Percentiles rank a stretch among this genome's conserved stretches.
These are phyloP conservation scores for Anas capensis DNA, from an alignment of 2,797 vertebrate genomes.

Conservation along the genomic window DNA sequence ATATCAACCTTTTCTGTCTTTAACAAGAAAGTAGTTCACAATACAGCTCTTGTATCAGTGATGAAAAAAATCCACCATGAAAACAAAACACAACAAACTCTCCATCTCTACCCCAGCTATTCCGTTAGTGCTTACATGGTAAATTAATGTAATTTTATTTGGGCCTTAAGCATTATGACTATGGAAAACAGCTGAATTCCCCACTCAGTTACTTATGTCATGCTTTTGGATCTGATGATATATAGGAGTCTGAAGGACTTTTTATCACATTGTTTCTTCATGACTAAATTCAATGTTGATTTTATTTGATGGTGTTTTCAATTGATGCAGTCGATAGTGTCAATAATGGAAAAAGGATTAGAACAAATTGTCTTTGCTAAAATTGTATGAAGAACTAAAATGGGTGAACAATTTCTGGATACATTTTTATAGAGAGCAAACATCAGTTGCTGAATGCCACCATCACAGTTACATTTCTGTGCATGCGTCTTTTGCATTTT, in stretches of 20 bases:
- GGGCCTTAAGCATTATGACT: conserved; percentile 59
- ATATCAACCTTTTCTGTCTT: conserved; percentile 81
- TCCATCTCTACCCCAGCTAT: conserved; percentile 8
- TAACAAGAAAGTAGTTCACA: conserved; percentile 78
- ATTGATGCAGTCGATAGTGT: conserved; percentile 70
- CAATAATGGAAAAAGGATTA: conserved; percentile 77
- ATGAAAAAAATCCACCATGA: conserved; percentile 29
- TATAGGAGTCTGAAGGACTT: conserved; percentile 68
- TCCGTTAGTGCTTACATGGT: conserved; percentile 53
- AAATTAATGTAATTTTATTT: conserved; percentile 67
- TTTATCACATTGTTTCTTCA: conserved; percentile 74
- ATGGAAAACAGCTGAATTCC: conserved; percentile 62
- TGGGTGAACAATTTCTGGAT: conserved; percentile 3
- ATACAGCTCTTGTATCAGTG: background rate
- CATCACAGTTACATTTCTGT: background rate
- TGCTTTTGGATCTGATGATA: conserved; percentile 65
- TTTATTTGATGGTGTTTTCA: conserved; percentile 73
- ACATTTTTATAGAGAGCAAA: background rate
- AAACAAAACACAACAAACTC: conserved; percentile 42
- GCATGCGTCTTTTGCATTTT: background rate
- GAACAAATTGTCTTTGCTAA: conserved; percentile 74
- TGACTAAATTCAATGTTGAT: conserved; percentile 77
- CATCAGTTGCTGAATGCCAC: background rate
- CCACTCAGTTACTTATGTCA: conserved; percentile 34
- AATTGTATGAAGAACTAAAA: conserved; percentile 64